These are phyloP conservation scores for Ditylenchus weischeri DNA, from an alignment of 2,888 invertebrate genomes.

Conservation along the genomic window DNA sequence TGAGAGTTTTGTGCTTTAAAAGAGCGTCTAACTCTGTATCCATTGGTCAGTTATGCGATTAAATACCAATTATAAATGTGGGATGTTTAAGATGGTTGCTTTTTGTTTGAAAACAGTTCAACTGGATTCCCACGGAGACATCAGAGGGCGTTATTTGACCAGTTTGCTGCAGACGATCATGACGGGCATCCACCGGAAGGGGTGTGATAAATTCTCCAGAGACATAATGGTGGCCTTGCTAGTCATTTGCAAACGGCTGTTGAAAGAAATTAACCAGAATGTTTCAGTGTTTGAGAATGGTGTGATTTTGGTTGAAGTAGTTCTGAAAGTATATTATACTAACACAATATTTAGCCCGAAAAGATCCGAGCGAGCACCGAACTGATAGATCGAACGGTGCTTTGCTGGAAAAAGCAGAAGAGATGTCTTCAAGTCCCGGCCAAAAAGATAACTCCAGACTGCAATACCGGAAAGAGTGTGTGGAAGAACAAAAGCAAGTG, in stretches of 20 bases:
- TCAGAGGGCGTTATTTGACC: constrained; percentile 42
- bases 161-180: constrained; percentile 41
- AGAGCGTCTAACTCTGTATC: constrained; percentile 27
- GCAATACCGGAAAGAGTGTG: constrained; percentile 20
- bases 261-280: constrained; percentile 37
- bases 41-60: constrained; percentile 26
- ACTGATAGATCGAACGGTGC: too few species aligned
- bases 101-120: constrained; percentile 43
- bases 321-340: too few species aligned
- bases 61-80: constrained; percentile 1
- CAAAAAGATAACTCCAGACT: neutral
- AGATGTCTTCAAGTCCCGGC: too few species aligned
- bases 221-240: constrained; percentile 36
- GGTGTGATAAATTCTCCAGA: constrained; percentile 35
- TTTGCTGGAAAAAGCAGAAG: too few species aligned
- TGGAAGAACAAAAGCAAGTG: constrained; percentile 46
- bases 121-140: constrained; percentile 37
- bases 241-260: constrained; percentile 27
- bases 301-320: neutral
- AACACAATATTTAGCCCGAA: too few species aligned
- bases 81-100: constrained; percentile 35
- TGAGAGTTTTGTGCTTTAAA: neutral
- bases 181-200: constrained; percentile 21
- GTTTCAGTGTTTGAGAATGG: constrained; percentile 31
- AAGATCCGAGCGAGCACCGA: too few species aligned